Evolutionary conservation across 30 jellyfish, hydroid and myxozoan species (phyloP).

Genomic region (Chrysaora quinquecirrha): DNA sequence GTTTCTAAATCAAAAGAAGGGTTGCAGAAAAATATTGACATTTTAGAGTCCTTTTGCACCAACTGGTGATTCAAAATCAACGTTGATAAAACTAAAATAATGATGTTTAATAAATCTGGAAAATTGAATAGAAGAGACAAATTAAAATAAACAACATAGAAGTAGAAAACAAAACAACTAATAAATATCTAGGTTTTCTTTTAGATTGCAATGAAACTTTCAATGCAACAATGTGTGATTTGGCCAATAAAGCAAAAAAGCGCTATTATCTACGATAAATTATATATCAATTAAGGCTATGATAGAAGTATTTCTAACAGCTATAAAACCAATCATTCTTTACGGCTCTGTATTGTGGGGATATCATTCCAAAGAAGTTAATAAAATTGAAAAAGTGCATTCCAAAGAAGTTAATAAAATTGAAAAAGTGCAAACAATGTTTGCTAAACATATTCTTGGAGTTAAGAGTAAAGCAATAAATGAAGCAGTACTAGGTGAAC

Average conservation of each 20-base stretch:
- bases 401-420: no score
- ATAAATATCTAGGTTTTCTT: background rate
- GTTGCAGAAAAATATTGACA: no score
- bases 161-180: background rate
- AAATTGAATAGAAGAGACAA: background rate
- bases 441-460: constrained; percentile 5
- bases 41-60: background rate
- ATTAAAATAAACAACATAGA: no score
- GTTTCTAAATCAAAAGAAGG: background rate
- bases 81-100: background rate
- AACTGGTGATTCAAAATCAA: background rate
- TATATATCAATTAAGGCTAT: background rate
- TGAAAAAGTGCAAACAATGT: constrained; percentile 19
- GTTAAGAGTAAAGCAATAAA: background rate
- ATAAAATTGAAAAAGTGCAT: no score
- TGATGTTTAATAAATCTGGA: no score
- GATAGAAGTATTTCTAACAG: background rate
- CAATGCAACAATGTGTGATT: background rate
- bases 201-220: background rate
- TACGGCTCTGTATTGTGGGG: background rate
- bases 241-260: background rate
- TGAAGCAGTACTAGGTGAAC: background rate
- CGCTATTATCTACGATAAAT: background rate
- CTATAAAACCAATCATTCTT: background rate
- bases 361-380: background rate